These are phyloP conservation scores for Chelonus insularis DNA, from an alignment of 1,140 invertebrate species.

Conservation along the genomic window DNA sequence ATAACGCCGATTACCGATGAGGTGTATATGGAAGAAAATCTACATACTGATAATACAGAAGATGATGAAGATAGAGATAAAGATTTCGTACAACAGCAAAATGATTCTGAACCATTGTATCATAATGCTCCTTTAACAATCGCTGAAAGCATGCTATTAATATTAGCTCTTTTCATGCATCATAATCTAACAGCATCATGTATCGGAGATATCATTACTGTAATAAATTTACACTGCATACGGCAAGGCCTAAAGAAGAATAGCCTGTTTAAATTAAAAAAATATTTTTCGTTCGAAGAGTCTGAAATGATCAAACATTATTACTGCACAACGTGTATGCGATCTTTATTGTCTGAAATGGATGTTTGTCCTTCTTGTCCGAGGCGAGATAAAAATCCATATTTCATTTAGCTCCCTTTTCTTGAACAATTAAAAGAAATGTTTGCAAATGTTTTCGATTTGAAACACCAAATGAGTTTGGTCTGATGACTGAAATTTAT, in stretches of 20 bases:
- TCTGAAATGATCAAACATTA: conserved; percentile 16
- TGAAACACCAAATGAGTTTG: neutral
- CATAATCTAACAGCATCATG: neutral
- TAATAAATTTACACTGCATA: neutral
- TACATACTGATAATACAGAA: no score
- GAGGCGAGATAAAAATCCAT: neutral
- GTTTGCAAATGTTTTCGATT: conserved; percentile 7
- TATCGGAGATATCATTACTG: neutral
- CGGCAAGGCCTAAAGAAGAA: neutral
- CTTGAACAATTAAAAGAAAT: conserved; percentile 11
- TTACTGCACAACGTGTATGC: conserved; percentile 14
- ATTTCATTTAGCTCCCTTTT: conserved; percentile 11
- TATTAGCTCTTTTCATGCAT: neutral
- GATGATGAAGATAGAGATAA: neutral
- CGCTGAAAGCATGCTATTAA: neutral
- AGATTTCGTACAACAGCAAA: neutral
- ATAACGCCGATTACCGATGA: no score
- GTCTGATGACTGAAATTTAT: conserved; percentile 12
- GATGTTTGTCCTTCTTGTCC: conserved; percentile 6
- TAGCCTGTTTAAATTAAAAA: neutral
- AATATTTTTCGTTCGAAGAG: conserved; percentile 6
- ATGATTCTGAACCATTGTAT: neutral
- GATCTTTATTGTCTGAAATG: neutral
- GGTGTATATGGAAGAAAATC: no score
- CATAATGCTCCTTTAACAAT: neutral